A percentile compares a stretch with the other conserved stretches of the same genome.
phyloP scores from a whole-genome alignment of 2,797 vertebrate species.

The Petrocephalus sullivani region DNA sequence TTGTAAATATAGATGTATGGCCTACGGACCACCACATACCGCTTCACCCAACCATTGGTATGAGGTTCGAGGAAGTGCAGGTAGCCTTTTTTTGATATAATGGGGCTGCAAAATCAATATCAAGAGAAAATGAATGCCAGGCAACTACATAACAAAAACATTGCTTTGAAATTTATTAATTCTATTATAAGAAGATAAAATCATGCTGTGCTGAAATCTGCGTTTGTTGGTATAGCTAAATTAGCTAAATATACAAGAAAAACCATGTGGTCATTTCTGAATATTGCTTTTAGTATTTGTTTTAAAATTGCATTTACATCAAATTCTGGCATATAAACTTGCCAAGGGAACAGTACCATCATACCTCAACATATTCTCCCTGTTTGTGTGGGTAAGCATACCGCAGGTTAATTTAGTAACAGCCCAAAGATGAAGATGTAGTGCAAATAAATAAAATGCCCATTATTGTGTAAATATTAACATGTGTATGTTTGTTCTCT shows the following conservation, averaged over 20 bases:
- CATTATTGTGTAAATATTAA: neutral
- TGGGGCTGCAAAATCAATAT: constrained; percentile 67
- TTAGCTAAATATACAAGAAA: neutral
- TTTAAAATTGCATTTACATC: too few relatives aligned
- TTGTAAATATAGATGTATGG: constrained; percentile 97
- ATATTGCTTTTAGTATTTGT: too few relatives aligned
- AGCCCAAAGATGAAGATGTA: neutral
- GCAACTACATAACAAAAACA: neutral
- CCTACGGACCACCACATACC: constrained; percentile 87
- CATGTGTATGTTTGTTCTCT: neutral
- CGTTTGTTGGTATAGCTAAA: neutral
- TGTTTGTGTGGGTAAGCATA: neutral
- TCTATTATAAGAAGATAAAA: neutral
- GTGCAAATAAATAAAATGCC: neutral
- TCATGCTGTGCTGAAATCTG: neutral
- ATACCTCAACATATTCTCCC: neutral
- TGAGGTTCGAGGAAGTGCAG: constrained; percentile 95
- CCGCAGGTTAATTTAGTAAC: neutral
- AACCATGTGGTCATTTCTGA: neutral
- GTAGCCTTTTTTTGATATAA: constrained; percentile 97
- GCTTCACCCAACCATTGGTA: constrained; percentile 90
- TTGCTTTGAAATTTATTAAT: neutral
- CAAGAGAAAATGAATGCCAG: neutral
- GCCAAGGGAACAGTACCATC: neutral
- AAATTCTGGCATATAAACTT: neutral